Conservation (phyloP, 2,888 invertebrate species). For the Parnassius apollo region DNA sequence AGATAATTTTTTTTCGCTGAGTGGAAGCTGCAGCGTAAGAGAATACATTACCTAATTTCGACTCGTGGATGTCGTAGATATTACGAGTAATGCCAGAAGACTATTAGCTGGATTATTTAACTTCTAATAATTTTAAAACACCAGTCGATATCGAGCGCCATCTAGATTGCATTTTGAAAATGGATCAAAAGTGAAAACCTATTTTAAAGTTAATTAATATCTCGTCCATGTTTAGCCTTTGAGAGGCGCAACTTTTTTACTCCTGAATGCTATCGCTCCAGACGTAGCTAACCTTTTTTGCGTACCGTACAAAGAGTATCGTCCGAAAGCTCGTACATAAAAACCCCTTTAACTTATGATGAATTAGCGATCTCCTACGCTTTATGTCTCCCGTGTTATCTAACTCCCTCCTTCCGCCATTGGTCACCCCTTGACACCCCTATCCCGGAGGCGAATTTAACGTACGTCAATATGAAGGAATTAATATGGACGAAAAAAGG, state of each 20-base stretch:
- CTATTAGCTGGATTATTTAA: too few species aligned
- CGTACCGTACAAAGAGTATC: conserved; percentile 63
- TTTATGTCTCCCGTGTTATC: conserved; percentile 78
- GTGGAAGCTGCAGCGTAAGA: too few species aligned
- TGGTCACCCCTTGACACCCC: conserved; percentile 41
- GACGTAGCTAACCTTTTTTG: conserved; percentile 71
- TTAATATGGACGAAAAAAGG: conserved; percentile 75
- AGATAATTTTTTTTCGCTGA: too few species aligned
- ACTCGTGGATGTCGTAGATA: too few species aligned
- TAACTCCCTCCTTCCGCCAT: conserved; percentile 44
- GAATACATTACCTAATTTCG: too few species aligned
- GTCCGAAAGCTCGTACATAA: conserved; percentile 67
- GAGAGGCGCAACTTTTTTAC: conserved; percentile 54
- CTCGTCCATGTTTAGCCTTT: conserved; percentile 57
- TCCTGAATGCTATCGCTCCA: conserved; percentile 47
- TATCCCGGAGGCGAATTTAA: conserved; percentile 38
- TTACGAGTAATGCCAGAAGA: too few species aligned
- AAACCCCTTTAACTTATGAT: conserved; percentile 82
- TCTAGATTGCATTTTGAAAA: conserved; percentile 16
- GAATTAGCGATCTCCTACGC: conserved; percentile 81
- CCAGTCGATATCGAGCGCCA: conserved; percentile 4
- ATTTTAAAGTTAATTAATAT: conserved; percentile 72
- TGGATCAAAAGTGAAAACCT: conserved; percentile 37
- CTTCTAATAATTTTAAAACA: too few species aligned
- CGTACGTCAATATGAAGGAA: conserved; percentile 74